Conservation (phyloP, 2,888 invertebrate species). For the Andrena dorsata region DNA sequence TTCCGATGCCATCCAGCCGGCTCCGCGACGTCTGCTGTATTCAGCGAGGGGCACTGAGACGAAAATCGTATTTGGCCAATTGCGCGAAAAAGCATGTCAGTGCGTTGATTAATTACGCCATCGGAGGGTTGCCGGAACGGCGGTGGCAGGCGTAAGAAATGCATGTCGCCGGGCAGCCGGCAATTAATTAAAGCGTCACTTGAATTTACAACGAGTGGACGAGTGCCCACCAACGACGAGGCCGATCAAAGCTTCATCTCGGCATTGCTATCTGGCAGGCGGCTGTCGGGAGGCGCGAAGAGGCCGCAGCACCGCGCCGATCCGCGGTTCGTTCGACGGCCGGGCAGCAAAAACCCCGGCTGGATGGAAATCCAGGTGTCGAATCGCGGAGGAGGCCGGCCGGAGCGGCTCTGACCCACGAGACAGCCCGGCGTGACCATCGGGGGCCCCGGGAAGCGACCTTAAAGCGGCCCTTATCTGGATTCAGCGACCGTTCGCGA, state of each 20-base stretch:
- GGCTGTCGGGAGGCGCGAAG: slow-evolving; percentile 70
- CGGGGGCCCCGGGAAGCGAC: slow-evolving; percentile 46
- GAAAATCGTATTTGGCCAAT: slow-evolving; percentile 62
- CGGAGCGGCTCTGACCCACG: slow-evolving; percentile 36
- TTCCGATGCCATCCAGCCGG: slow-evolving; percentile 4
- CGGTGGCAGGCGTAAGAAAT: slow-evolving; percentile 64
- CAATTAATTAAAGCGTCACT: slow-evolving; percentile 75
- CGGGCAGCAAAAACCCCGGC: slow-evolving; percentile 49
- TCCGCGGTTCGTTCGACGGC: slow-evolving; percentile 31
- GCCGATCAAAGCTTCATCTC: slow-evolving; percentile 61
- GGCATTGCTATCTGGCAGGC: slow-evolving; percentile 56
- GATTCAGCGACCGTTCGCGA: slow-evolving; percentile 58
- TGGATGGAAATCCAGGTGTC: slow-evolving; percentile 69
- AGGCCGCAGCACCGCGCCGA: slow-evolving; percentile 49
- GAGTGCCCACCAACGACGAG: slow-evolving; percentile 68
- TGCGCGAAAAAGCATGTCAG: slow-evolving; percentile 66
- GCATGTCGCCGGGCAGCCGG: slow-evolving; percentile 56
- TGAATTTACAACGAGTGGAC: slow-evolving; percentile 72
- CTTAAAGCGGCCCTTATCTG: slow-evolving; percentile 54
- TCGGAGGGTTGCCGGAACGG: slow-evolving; percentile 53
- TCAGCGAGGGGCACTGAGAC: slow-evolving; percentile 18
- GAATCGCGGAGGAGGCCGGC: slow-evolving; percentile 55
- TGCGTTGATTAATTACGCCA: slow-evolving; percentile 68
- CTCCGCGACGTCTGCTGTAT: slow-evolving; percentile 16
- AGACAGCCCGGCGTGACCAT: slow-evolving; percentile 57